A percentile compares a stretch with the other conserved stretches of the same genome.
These are phyloP conservation scores for Nephila pilipes DNA, from an alignment of 1,140 invertebrate genomes.

Conservation along the genomic window DNA sequence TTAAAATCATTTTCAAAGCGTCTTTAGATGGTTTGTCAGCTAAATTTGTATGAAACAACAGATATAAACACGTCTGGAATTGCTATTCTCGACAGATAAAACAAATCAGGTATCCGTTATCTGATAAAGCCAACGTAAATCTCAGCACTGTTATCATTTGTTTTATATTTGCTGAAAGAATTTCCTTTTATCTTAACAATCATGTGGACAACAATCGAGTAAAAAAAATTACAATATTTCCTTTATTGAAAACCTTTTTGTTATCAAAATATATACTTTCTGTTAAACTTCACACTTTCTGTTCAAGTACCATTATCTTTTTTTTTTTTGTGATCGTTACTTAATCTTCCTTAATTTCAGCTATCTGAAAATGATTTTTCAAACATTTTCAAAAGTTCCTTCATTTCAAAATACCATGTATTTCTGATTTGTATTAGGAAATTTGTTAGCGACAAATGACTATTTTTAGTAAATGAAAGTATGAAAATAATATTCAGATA, in stretches of 20 bases:
- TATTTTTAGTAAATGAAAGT: too few species aligned
- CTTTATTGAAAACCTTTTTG: background rate
- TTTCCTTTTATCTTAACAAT: background rate
- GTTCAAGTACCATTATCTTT: background rate
- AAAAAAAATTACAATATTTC: conserved; percentile 22
- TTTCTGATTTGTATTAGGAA: too few species aligned
- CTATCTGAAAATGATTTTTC: too few species aligned
- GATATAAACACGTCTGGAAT: background rate
- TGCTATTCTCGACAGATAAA: background rate
- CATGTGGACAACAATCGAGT: background rate
- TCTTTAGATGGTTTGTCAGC: background rate
- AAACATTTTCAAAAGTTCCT: too few species aligned
- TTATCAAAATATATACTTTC: background rate
- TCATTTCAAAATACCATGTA: too few species aligned
- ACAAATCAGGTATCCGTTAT: background rate
- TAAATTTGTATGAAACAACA: background rate
- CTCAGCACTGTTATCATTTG: background rate
- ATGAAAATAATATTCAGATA: too few species aligned
- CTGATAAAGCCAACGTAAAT: background rate
- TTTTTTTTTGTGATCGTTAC: too few species aligned
- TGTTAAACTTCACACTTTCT: background rate
- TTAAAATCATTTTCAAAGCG: background rate
- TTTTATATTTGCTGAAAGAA: background rate
- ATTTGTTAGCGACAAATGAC: too few species aligned
- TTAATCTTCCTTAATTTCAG: too few species aligned